phyloP scores from a whole-genome alignment of 1,140 invertebrate genomes.

The Aphelenchoides fujianensis region DNA sequence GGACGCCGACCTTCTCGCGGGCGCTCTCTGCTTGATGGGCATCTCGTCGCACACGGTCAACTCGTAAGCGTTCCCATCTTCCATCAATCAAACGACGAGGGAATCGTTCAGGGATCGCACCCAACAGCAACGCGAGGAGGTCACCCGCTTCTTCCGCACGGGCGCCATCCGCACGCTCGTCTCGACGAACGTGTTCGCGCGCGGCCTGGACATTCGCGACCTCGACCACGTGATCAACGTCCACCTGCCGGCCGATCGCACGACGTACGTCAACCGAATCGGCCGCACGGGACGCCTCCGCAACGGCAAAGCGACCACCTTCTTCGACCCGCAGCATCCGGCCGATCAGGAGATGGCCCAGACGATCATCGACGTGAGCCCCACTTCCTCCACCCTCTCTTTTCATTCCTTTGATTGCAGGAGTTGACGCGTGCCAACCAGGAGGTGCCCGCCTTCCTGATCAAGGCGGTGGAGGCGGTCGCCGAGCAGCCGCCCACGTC shows the following conservation, averaged over 20 bases:
- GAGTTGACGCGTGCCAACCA: no score
- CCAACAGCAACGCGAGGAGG: conserved; percentile 82
- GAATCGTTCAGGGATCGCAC: conserved; percentile 70
- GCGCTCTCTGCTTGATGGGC: conserved; percentile 67
- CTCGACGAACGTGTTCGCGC: no score
- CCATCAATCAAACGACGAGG: conserved; percentile 4
- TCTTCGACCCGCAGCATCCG: no score
- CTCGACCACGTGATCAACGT: conserved; percentile 76
- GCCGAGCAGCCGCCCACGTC: no score
- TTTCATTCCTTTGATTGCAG: no score
- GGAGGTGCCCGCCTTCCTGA: no score
- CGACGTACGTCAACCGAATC: conserved; percentile 88
- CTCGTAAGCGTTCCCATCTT: not conserved
- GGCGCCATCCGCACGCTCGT: no score
- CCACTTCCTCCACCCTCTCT: no score
- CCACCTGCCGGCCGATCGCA: conserved; percentile 84
- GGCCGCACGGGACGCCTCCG: conserved; percentile 73
- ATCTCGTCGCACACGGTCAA: conserved; percentile 29
- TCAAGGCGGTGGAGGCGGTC: no score
- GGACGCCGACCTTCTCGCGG: conserved; percentile 81
- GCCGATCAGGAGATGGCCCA: no score
- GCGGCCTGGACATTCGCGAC: no score
- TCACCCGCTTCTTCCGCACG: conserved; percentile 77
- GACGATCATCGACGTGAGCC: no score
- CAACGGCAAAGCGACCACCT: conserved; percentile 35